These are phyloP conservation scores for Hypercompe scribonia DNA, from an alignment of 2,888 invertebrate species.

Conservation along the genomic window DNA sequence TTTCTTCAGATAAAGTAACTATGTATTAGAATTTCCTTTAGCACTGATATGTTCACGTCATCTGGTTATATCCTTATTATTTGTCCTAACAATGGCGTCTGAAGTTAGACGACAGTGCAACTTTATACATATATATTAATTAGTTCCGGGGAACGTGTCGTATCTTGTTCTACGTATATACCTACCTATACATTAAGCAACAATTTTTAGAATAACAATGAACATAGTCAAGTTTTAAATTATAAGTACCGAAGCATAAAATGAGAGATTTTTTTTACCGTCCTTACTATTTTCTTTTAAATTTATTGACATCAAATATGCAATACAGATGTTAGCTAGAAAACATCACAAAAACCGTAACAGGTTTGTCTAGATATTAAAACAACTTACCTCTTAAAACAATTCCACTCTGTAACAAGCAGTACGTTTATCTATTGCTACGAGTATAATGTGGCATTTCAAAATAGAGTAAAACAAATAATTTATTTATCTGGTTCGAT, in stretches of 20 bases:
- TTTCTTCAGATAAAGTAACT: not conserved
- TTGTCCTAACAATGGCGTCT: too few relatives aligned
- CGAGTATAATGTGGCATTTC: not conserved
- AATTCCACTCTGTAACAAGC: not conserved
- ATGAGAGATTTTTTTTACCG: too few relatives aligned
- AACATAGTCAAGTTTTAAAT: not conserved
- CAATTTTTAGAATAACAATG: not conserved
- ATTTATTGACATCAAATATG: too few relatives aligned
- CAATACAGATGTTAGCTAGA: too few relatives aligned
- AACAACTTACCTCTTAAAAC: too few relatives aligned
- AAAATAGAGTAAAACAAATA: not conserved
- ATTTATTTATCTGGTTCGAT: not conserved
- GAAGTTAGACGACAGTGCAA: too few relatives aligned
- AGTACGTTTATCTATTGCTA: not conserved
- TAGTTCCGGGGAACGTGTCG: not conserved
- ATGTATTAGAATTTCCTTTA: not conserved
- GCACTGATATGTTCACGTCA: too few relatives aligned
- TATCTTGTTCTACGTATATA: not conserved
- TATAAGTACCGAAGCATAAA: not conserved
- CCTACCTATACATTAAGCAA: not conserved
- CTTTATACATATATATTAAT: too few relatives aligned
- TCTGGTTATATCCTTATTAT: too few relatives aligned
- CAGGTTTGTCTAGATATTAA: too few relatives aligned
- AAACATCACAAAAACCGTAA: too few relatives aligned
- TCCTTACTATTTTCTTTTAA: too few relatives aligned